Evolutionary conservation across 2,888 invertebrate species (phyloP).

Genomic region (Synergus gifuensis): DNA sequence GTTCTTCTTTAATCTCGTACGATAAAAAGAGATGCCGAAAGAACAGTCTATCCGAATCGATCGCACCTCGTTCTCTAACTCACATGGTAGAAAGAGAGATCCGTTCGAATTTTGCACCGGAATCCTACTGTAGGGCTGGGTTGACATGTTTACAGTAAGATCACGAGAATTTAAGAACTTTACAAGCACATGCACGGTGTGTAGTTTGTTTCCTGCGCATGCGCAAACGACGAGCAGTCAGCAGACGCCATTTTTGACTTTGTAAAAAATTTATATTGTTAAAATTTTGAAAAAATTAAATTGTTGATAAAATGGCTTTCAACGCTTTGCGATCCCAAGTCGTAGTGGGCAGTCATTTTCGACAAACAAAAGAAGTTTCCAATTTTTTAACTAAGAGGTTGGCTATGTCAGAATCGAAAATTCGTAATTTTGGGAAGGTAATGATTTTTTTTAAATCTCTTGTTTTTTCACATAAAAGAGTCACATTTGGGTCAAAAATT

Average conservation of each 20-base stretch:
- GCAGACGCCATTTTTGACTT: neutral
- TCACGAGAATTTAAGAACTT: no score
- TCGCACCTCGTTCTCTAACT: no score
- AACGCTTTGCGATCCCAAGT: conserved; percentile 44
- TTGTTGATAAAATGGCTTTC: conserved; percentile 44
- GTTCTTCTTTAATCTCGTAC: no score
- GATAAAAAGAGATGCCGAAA: no score
- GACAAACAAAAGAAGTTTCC: conserved; percentile 12
- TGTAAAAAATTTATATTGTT: conserved; percentile 5
- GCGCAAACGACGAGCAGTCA: no score
- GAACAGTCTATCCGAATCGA: no score
- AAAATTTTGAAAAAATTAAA: neutral
- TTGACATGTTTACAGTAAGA: no score
- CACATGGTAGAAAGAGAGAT: no score
- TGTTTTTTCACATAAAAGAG: conserved; percentile 14
- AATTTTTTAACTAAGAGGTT: conserved; percentile 19
- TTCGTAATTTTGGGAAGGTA: conserved; percentile 34
- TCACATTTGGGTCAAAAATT: neutral
- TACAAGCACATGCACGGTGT: no score
- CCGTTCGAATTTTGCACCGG: no score
- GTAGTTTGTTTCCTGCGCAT: no score
- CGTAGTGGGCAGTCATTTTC: conserved; percentile 1
- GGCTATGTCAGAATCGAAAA: conserved; percentile 20
- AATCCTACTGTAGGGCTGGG: no score
- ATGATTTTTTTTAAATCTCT: neutral